Conservation (phyloP, 2,888 invertebrate species). For the Neuroscelio doddi region DNA sequence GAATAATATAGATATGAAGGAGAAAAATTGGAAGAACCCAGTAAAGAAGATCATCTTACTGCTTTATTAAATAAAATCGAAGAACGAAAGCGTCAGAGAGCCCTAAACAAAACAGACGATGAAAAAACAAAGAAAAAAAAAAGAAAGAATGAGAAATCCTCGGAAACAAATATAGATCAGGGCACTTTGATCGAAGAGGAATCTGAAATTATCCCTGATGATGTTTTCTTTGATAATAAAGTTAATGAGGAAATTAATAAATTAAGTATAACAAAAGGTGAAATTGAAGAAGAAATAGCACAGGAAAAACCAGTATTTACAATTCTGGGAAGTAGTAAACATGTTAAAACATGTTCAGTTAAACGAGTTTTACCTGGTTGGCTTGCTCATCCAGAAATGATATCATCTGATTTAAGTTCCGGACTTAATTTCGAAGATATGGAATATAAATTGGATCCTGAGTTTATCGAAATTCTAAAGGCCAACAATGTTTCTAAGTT, state of each 20-base stretch:
- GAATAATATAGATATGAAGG: constrained; percentile 56
- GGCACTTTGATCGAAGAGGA: constrained; percentile 1
- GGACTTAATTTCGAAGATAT: constrained; percentile 72
- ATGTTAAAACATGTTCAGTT: constrained; percentile 70
- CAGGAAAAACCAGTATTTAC: constrained; percentile 51
- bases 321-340: constrained; percentile 70
- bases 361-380: constrained; percentile 89
- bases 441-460: constrained; percentile 75
- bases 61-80: constrained; percentile 57
- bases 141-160: background rate
- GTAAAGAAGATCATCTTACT: constrained; percentile 57
- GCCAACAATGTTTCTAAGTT: constrained; percentile 83
- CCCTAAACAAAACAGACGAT: constrained; percentile 13
- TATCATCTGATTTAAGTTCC: constrained; percentile 81
- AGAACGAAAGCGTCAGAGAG: constrained; percentile 58
- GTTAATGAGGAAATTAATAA: too few species aligned
- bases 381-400: constrained; percentile 85
- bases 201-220: background rate
- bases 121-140: constrained; percentile 17
- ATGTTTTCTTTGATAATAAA: background rate
- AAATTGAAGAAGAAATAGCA: constrained; percentile 12
- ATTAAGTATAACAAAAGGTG: background rate
- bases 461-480: constrained; percentile 77
- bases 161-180: constrained; percentile 2
- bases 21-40: constrained; percentile 45